These are phyloP conservation scores for Eurosta solidaginis DNA, from an alignment of 1,140 invertebrate genomes.

Conservation along the genomic window DNA sequence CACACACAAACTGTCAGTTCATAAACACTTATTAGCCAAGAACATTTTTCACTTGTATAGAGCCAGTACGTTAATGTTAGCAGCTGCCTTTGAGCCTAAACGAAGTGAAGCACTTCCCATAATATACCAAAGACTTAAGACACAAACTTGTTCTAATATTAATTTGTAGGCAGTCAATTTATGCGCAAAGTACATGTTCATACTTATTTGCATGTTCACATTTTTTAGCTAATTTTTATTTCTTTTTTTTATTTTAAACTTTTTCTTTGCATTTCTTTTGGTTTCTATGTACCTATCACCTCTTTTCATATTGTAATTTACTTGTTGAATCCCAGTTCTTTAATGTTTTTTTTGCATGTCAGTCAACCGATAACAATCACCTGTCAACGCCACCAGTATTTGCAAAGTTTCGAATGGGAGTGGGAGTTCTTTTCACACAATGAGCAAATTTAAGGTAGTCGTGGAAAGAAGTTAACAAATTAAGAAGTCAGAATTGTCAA, in stretches of 20 bases:
- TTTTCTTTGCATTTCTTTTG: too few relatives aligned
- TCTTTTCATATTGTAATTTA: neutral
- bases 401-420: neutral
- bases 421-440: neutral
- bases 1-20: neutral
- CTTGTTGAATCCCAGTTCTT: too few relatives aligned
- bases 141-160: conserved; percentile 17
- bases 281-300: neutral
- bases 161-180: neutral
- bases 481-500: too few relatives aligned
- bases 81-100: neutral
- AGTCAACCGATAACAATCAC: neutral
- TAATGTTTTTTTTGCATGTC: neutral
- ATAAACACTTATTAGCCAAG: conserved; percentile 15
- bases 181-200: neutral
- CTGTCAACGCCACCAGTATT: neutral
- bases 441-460: neutral
- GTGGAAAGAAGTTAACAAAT: neutral
- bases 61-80: neutral
- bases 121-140: neutral
- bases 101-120: neutral
- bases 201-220: neutral
- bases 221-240: neutral
- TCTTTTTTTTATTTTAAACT: neutral
- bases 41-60: neutral